Conservation (phyloP, 2,888 invertebrate genomes). For the Cancer borealis region DNA sequence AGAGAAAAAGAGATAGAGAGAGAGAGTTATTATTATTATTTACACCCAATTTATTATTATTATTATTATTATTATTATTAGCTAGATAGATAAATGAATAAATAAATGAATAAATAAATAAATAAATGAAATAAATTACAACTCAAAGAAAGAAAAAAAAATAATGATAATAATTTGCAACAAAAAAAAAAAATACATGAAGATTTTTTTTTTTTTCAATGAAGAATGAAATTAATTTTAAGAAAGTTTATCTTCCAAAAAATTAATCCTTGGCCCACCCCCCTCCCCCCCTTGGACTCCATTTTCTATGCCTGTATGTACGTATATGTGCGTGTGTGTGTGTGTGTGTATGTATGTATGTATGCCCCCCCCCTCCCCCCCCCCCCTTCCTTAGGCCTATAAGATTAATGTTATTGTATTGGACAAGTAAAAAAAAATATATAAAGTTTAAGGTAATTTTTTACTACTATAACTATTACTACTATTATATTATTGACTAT, state of each 20-base stretch:
- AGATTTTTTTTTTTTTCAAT: too few relatives aligned
- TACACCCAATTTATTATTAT: too few relatives aligned
- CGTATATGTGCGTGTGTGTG: not conserved
- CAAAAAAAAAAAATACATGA: too few relatives aligned
- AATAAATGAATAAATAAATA: too few relatives aligned
- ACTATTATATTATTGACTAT: not conserved
- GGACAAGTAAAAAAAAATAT: not conserved
- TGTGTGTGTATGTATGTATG: not conserved
- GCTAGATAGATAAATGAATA: too few relatives aligned
- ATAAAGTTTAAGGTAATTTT: not conserved
- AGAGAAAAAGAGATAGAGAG: not conserved
- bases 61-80: too few relatives aligned
- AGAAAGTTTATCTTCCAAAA: too few relatives aligned
- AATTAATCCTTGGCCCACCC: too few relatives aligned
- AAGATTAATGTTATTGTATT: not conserved
- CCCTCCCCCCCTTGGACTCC: not conserved
- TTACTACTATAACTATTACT: not conserved
- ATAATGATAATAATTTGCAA: too few relatives aligned
- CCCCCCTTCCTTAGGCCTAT: not conserved
- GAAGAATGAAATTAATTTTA: too few relatives aligned
- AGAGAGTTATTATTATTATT: not conserved
- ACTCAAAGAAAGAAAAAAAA: too few relatives aligned
- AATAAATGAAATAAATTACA: too few relatives aligned
- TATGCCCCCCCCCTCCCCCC: not conserved
- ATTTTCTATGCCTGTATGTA: not conserved